A percentile compares a stretch with the other conserved stretches of the same genome.
Evolutionary conservation across 2,113 vertebrate species (phyloP).

Genomic region (Danionella cerebrum): DNA sequence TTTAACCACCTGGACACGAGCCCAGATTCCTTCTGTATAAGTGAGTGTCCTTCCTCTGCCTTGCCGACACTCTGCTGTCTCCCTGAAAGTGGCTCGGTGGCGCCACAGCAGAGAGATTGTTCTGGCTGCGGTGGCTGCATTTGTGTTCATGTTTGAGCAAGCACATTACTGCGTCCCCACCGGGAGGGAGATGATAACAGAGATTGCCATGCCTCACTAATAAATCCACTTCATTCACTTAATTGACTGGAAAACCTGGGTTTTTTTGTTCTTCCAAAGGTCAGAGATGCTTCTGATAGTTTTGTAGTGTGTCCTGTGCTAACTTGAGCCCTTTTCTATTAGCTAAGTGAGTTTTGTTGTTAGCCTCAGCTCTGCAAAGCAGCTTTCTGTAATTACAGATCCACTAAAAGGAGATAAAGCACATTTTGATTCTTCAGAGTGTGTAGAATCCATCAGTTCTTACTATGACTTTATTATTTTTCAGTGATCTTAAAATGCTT

Average conservation of each 20-base stretch:
- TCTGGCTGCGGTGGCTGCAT: neutral
- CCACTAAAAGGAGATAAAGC: too few species aligned
- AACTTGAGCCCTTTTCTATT: neutral
- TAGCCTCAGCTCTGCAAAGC: neutral
- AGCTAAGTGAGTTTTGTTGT: conserved; percentile 8
- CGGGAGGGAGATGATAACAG: neutral
- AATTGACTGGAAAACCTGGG: neutral
- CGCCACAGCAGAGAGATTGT: conserved; percentile 1
- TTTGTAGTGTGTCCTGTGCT: conserved; percentile 4
- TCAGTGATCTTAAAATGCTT: too few species aligned
- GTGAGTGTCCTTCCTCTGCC: neutral
- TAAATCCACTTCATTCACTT: neutral
- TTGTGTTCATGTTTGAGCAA: neutral
- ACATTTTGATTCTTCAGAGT: too few species aligned
- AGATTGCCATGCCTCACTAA: neutral
- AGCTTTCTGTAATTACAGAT: neutral
- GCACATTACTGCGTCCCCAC: neutral
- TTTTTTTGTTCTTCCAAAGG: neutral
- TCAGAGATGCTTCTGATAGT: conserved; percentile 35
- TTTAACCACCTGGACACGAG: neutral
- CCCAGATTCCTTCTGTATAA: neutral
- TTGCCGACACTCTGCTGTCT: neutral
- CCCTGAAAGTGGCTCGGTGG: neutral
- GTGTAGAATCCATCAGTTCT: too few species aligned
- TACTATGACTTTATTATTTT: neutral